A percentile compares a stretch with the other conserved stretches of the same genome.
Conservation (phyloP, 2,113 vertebrate genomes). For the Mandrillus leucophaeus region DNA sequence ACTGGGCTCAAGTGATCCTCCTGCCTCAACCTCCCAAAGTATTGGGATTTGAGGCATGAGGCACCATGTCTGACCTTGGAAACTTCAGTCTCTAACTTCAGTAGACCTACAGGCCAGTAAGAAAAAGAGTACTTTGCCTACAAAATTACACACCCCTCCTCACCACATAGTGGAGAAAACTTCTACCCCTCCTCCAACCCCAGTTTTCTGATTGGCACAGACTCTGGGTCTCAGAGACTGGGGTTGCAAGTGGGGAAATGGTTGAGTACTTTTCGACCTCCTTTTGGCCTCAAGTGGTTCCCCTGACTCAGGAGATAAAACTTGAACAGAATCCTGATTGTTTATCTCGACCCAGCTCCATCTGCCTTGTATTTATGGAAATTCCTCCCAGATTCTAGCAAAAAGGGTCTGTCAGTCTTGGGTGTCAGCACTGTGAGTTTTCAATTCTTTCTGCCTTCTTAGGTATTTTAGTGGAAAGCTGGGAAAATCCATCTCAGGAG, state of each 20-base stretch:
- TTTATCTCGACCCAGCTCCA: slow-evolving; percentile 56
- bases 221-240: neutral
- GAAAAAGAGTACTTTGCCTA: neutral
- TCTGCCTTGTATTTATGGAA: slow-evolving; percentile 67
- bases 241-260: neutral
- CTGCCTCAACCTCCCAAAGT: neutral
- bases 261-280: neutral
- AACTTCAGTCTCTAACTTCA: neutral
- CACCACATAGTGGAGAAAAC: neutral
- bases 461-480: slow-evolving; percentile 40
- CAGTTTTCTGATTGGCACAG: neutral
- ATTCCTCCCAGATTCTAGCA: slow-evolving; percentile 60
- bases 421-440: slow-evolving; percentile 35
- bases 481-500: slow-evolving; percentile 46
- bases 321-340: slow-evolving; percentile 54
- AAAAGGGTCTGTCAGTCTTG: slow-evolving; percentile 49
- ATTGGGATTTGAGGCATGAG: no score
- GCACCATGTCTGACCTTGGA: neutral
- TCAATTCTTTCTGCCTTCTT: slow-evolving; percentile 41
- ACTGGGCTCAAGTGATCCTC: no score
- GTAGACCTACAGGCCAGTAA: neutral
- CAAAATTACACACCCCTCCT: neutral
- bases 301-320: slow-evolving; percentile 28
- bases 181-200: neutral
- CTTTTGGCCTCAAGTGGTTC: slow-evolving; percentile 8